Conservation (phyloP, 2,113 vertebrate genomes). For the Sula dactylatra region DNA sequence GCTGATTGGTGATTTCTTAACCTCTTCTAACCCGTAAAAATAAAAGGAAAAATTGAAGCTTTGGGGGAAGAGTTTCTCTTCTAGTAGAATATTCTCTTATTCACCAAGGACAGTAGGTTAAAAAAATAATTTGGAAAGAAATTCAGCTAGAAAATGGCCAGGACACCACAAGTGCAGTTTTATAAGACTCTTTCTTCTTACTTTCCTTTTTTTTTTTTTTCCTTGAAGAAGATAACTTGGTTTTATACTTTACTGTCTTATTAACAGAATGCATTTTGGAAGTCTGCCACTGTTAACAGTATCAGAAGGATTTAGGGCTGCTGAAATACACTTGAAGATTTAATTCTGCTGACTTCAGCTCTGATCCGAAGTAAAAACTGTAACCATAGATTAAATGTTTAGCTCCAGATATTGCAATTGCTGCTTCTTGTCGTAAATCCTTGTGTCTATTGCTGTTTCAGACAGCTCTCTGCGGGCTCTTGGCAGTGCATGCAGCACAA, state of each 20-base stretch:
- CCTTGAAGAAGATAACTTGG: slow-evolving; percentile 74
- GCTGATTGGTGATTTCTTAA: slow-evolving; percentile 67
- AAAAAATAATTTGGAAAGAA: slow-evolving; percentile 65
- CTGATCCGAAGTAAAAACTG: slow-evolving; percentile 77
- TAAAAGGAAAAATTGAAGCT: slow-evolving; percentile 36
- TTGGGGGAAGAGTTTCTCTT: not conserved
- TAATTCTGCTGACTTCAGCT: slow-evolving; percentile 85
- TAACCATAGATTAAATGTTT: slow-evolving; percentile 84
- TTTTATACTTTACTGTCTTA: slow-evolving; percentile 83
- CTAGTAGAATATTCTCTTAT: slow-evolving; percentile 35
- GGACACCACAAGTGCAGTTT: slow-evolving; percentile 56
- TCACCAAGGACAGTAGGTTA: slow-evolving; percentile 48
- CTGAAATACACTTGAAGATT: slow-evolving; percentile 80
- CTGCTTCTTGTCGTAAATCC: slow-evolving; percentile 78
- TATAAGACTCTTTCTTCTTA: slow-evolving; percentile 46
- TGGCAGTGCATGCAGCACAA: slow-evolving; percentile 62
- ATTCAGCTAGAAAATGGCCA: slow-evolving; percentile 50
- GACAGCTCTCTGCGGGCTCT: slow-evolving; percentile 73
- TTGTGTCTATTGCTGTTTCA: slow-evolving; percentile 76
- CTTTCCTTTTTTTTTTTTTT: slow-evolving; percentile 10
- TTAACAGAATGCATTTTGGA: slow-evolving; percentile 82
- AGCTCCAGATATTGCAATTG: slow-evolving; percentile 77
- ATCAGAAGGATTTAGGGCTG: slow-evolving; percentile 81
- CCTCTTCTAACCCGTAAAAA: slow-evolving; percentile 61
- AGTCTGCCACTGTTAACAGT: slow-evolving; percentile 80